Evolutionary conservation across 1,140 invertebrate genomes (phyloP).

Genomic region (Zaprionus kolodkinae): DNA sequence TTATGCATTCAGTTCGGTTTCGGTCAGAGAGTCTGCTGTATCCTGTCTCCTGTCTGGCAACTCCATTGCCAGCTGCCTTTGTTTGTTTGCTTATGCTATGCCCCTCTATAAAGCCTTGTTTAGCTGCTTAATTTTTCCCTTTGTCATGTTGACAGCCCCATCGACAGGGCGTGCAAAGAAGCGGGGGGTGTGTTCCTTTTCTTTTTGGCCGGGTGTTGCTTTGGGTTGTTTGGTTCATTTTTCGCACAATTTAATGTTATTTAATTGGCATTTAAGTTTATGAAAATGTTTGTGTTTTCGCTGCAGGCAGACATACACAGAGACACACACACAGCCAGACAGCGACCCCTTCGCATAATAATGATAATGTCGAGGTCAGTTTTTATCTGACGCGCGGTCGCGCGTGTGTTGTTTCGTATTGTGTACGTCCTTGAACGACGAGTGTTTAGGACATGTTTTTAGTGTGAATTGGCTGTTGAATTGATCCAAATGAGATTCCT

Average conservation of each 20-base stretch:
- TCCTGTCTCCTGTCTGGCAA: conserved; percentile 24
- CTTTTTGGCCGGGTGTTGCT: conserved; percentile 28
- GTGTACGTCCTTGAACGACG: conserved; percentile 27
- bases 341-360: conserved; percentile 17
- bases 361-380: conserved; percentile 53
- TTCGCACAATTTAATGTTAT: conserved; percentile 82
- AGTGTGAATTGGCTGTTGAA: conserved; percentile 24
- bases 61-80: conserved; percentile 42
- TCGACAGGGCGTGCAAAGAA: conserved; percentile 49
- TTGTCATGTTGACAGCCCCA: conserved; percentile 78
- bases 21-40: conserved; percentile 19
- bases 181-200: conserved; percentile 3
- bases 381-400: conserved; percentile 41
- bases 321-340: background rate
- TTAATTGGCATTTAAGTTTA: conserved; percentile 81
- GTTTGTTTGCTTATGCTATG: conserved; percentile 70
- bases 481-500: conserved; percentile 2
- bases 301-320: conserved; percentile 19
- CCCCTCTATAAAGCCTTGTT: conserved; percentile 76
- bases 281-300: conserved; percentile 63
- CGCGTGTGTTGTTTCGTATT: background rate
- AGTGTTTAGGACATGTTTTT: conserved; percentile 9
- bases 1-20: conserved; percentile 61
- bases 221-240: conserved; percentile 60
- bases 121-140: conserved; percentile 82